Evolutionary conservation across 2,888 invertebrate genomes (phyloP).

Genomic region (Malthinus flaveolus): DNA sequence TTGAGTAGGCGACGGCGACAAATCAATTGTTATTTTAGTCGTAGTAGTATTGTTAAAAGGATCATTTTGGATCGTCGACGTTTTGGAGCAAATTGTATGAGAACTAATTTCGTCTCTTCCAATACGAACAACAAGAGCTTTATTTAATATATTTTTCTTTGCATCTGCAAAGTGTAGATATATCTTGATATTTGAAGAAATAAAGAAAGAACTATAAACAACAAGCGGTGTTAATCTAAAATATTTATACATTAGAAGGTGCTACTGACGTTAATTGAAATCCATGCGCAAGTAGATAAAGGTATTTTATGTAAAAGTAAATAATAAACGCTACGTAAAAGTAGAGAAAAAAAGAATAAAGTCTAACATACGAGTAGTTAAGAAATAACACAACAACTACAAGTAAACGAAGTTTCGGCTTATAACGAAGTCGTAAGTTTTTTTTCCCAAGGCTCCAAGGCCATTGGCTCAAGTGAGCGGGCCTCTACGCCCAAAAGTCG

Average conservation of each 20-base stretch:
- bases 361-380: too few relatives aligned
- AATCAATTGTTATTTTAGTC: slow-evolving; percentile 56
- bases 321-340: too few relatives aligned
- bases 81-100: slow-evolving; percentile 52
- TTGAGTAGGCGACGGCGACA: slow-evolving; percentile 47
- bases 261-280: slow-evolving; percentile 30
- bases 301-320: slow-evolving; percentile 26
- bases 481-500: too few relatives aligned
- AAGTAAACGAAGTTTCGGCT: too few relatives aligned
- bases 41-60: slow-evolving; percentile 49
- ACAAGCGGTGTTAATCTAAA: slow-evolving; percentile 24
- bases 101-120: slow-evolving; percentile 49
- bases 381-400: too few relatives aligned
- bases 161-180: slow-evolving; percentile 44
- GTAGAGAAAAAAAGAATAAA: too few relatives aligned
- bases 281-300: slow-evolving; percentile 43
- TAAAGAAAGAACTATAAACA: slow-evolving; percentile 15
- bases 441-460: too few relatives aligned
- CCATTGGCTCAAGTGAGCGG: too few relatives aligned
- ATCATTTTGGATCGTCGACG: slow-evolving; percentile 44
- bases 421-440: too few relatives aligned
- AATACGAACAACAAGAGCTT: slow-evolving; percentile 54
- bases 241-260: slow-evolving; percentile 8
- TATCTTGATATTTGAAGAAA: slow-evolving; percentile 11
- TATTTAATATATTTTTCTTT: slow-evolving; percentile 51